A percentile compares a stretch with the other conserved stretches of the same genome.
These are phyloP conservation scores for Ophiothrix spiculata DNA, from an alignment of 35 echinoderm and acorn worm genomes.

Conservation along the genomic window DNA sequence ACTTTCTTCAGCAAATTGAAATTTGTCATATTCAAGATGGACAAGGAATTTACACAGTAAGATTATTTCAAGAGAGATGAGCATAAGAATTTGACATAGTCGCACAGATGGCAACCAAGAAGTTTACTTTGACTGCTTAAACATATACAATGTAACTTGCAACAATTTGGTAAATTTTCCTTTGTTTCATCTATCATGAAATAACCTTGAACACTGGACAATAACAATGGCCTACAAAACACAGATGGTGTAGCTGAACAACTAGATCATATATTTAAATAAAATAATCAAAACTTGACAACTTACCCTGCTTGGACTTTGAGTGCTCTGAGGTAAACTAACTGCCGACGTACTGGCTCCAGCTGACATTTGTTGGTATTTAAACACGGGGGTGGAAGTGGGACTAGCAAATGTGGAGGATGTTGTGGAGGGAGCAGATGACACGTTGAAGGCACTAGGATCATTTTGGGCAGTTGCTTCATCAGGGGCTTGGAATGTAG, in stretches of 20 bases:
- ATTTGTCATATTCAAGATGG: too few species aligned
- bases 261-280: neutral
- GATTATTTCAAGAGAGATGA: too few species aligned
- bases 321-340: neutral
- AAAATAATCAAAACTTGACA: neutral
- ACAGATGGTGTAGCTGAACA: conserved; percentile 1
- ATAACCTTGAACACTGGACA: too few species aligned
- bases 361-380: neutral
- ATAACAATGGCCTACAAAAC: too few species aligned
- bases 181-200: too few species aligned
- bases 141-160: too few species aligned
- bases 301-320: conserved; percentile 8
- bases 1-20: too few species aligned
- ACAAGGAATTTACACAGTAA: too few species aligned
- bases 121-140: too few species aligned
- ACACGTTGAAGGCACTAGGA: conserved; percentile 1
- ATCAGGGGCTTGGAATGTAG: neutral
- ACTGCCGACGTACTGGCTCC: neutral
- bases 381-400: neutral
- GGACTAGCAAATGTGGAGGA: neutral
- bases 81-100: too few species aligned
- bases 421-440: neutral
- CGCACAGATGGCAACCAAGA: too few species aligned
- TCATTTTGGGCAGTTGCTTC: neutral
- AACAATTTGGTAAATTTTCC: too few species aligned